Percentiles rank a stretch among this genome's conserved stretches.
phyloP scores from a whole-genome alignment of 2,888 invertebrate genomes.

The Diplazon laetatorius region DNA sequence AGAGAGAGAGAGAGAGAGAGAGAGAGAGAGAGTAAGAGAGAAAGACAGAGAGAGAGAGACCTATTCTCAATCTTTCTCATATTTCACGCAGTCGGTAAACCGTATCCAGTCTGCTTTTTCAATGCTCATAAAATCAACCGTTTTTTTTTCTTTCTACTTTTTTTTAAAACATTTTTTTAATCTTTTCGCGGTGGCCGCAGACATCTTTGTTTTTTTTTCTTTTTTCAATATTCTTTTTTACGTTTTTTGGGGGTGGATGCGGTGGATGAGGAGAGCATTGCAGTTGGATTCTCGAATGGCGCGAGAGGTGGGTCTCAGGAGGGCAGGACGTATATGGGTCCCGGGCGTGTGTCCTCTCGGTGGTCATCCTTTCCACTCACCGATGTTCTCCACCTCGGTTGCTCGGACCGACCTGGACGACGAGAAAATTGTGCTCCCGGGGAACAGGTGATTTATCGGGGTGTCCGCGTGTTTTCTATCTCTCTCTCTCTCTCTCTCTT shows the following conservation, averaged over 20 bases:
- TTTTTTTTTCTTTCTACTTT: background rate
- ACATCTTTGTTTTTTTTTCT: conserved; percentile 10
- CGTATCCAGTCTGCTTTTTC: conserved; percentile 6
- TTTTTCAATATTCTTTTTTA: background rate
- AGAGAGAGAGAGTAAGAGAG: too few species aligned
- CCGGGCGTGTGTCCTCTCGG: conserved; percentile 44
- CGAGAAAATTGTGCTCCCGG: conserved; percentile 62
- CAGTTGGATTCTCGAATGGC: conserved; percentile 49
- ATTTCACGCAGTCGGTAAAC: background rate
- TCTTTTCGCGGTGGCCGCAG: conserved; percentile 19
- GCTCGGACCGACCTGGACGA: conserved; percentile 27
- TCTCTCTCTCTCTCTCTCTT: too few species aligned
- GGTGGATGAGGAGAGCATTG: conserved; percentile 13
- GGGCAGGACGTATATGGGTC: conserved; percentile 16
- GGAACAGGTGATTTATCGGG: conserved; percentile 63
- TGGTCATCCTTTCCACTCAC: conserved; percentile 57
- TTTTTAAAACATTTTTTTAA: background rate
- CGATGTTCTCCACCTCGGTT: conserved; percentile 41
- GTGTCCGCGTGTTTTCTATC: conserved; percentile 42
- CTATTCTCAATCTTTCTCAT: conserved; percentile 21
- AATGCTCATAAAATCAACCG: conserved; percentile 25
- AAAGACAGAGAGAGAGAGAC: too few species aligned
- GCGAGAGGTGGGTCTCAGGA: conserved; percentile 27
- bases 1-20: too few species aligned
- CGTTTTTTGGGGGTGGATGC: conserved; percentile 14